phyloP scores from a whole-genome alignment of 1,140 invertebrate genomes.

The Samia ricini region DNA sequence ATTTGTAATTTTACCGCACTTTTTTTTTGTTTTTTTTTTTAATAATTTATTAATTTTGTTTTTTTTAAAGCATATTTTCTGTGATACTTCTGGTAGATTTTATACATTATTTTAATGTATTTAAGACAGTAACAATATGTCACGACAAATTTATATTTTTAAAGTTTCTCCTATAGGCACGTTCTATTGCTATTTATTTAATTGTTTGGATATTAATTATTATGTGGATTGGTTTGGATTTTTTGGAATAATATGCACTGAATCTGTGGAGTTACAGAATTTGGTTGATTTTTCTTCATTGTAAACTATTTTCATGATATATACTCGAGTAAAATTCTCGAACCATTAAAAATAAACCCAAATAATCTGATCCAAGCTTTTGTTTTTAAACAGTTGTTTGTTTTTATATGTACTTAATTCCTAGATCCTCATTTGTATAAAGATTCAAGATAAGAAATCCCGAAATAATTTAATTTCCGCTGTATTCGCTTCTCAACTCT shows the following conservation, averaged over 20 bases:
- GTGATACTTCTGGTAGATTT: too few relatives aligned
- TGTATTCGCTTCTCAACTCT: conserved; percentile 25
- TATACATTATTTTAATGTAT: too few relatives aligned
- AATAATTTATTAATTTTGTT: neutral
- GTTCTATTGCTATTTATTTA: too few relatives aligned
- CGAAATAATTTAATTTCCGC: conserved; percentile 32
- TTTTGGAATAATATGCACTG: too few relatives aligned
- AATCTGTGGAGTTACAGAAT: too few relatives aligned
- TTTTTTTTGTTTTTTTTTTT: neutral
- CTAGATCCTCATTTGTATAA: neutral
- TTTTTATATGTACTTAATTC: neutral
- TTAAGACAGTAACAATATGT: too few relatives aligned
- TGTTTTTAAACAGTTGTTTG: neutral
- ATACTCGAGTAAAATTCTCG: neutral
- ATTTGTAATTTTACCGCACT: conserved; percentile 7
- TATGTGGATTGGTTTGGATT: too few relatives aligned
- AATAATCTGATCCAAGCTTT: neutral
- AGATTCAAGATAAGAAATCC: neutral
- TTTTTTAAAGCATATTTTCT: neutral
- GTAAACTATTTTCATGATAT: neutral
- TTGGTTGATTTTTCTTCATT: too few relatives aligned
- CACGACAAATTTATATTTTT: too few relatives aligned
- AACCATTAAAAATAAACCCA: neutral
- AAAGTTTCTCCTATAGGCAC: too few relatives aligned
- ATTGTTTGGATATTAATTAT: too few relatives aligned